Base-by-base conservation (phyloP, 2,797 vertebrate species). In the Adrianichthys oophorus region DNA sequence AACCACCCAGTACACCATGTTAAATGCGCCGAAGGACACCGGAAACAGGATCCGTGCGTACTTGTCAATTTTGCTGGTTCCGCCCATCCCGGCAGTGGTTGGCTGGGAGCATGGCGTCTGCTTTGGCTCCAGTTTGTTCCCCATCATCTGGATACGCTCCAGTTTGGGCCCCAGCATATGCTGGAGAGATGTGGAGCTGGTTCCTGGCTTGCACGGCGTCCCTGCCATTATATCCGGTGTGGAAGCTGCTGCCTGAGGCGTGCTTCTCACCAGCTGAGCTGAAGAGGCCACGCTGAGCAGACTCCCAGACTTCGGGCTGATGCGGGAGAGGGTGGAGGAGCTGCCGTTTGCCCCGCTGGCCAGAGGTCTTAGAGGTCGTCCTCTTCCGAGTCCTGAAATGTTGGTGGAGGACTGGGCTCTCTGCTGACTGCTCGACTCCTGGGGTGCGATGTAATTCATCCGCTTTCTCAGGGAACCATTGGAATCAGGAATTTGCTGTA, bases 1-100 rank as follows among this genome's bases (percentile, higher is more conserved):
- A 65, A 99, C 96, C 77, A 99, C 97, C 98, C 98, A 99, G 86
- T 99, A 99, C 53, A 99, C 98, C 95, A 99, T 97, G 85, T 99
- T 99, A 86, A 99, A 99, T 45, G 94, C 97, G 70, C 96, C 96
- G 2, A 99, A 99, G 51, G 96, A 96, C 78, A 98, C 95, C 49
- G 98, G 98, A 84, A 99, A 99, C 68, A 99, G 92, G 92, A 99
- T 98, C 62, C 98, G 93, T 68, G 98, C 98, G 29, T 99, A 99
- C 86, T 98, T 96, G 92, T 99, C 98, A 85, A 99, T 99, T 93
- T 99, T 99, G 87, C 97, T 99, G 75, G 97, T 98, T 69, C 95
- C 98, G 0, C 90, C 91, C 43, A 86, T 85, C 0, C 92, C 92
- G 48, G 92, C 90, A 16, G 93, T 82, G 0, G 81, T 78, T 50